These are phyloP conservation scores for Melanotus villosus DNA, from an alignment of 2,888 invertebrate genomes.

Conservation along the genomic window DNA sequence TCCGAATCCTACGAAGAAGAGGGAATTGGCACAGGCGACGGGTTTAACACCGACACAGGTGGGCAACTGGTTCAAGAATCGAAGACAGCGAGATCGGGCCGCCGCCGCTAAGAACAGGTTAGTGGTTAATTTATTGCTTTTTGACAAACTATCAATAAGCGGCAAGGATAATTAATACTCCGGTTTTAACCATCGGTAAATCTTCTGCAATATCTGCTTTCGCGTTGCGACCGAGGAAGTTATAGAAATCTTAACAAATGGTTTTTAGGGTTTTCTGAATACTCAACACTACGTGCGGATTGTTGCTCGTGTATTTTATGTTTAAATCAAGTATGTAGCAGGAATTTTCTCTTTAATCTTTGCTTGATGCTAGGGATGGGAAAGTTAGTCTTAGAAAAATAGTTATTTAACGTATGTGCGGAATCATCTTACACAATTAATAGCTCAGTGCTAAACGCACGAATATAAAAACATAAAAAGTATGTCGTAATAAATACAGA, in stretches of 20 bases:
- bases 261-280: not conserved
- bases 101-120: slow-evolving; percentile 98
- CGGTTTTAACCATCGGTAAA: slow-evolving; percentile 49
- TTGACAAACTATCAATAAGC: slow-evolving; percentile 53
- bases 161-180: slow-evolving; percentile 52
- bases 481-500: too few species aligned
- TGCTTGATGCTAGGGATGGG: too few species aligned
- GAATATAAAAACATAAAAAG: too few species aligned
- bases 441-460: too few species aligned
- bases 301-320: too few species aligned
- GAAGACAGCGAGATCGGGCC: slow-evolving; percentile 88
- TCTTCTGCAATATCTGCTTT: slow-evolving; percentile 35
- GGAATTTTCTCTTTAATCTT: too few species aligned
- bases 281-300: too few species aligned
- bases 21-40: slow-evolving; percentile 91
- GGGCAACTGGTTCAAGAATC: slow-evolving; percentile 94
- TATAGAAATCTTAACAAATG: not conserved
- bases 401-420: too few species aligned
- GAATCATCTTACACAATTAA: too few species aligned
- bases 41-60: slow-evolving; percentile 95
- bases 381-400: too few species aligned
- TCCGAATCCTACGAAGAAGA: slow-evolving; percentile 94
- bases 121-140: slow-evolving; percentile 61
- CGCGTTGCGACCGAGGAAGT: not conserved
- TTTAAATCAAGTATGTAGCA: too few species aligned